A percentile compares a stretch with the other conserved stretches of the same genome.
These are phyloP conservation scores for Teleiodes luculella DNA, from an alignment of 2,888 invertebrate genomes.

Conservation along the genomic window DNA sequence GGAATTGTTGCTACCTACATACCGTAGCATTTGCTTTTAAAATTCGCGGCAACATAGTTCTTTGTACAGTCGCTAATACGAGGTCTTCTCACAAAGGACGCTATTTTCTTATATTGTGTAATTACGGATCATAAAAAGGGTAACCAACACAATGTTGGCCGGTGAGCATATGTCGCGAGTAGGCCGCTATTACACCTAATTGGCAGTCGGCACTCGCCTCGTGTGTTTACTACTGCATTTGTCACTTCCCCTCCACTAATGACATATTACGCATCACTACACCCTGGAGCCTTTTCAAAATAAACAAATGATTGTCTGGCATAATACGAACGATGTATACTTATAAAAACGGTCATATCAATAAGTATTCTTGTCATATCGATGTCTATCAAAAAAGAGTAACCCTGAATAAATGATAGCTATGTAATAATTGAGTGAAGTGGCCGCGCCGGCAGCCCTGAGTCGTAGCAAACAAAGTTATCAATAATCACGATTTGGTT, in stretches of 20 bases:
- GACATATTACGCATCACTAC: constrained; percentile 49
- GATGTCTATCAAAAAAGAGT: constrained; percentile 4
- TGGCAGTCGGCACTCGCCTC: constrained; percentile 57
- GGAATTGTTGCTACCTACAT: background rate
- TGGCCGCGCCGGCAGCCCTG: constrained; percentile 20
- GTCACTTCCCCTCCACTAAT: constrained; percentile 69
- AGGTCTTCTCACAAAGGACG: background rate
- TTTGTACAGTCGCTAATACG: background rate
- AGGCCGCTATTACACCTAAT: constrained; percentile 64
- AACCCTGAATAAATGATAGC: constrained; percentile 20
- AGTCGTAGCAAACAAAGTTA: constrained; percentile 57
- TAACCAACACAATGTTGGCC: constrained; percentile 58
- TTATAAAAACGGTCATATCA: background rate
- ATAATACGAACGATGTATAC: background rate
- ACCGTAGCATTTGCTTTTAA: background rate
- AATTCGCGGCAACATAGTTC: background rate
- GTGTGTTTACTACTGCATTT: constrained; percentile 61
- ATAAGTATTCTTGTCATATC: constrained; percentile 1
- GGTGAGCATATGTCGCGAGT: constrained; percentile 64
- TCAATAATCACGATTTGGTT: constrained; percentile 73
- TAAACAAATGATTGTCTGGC: constrained; percentile 31
- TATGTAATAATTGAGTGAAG: constrained; percentile 20
- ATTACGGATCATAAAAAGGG: constrained; percentile 64
- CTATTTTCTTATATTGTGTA: constrained; percentile 35
- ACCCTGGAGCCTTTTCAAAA: constrained; percentile 48